These are phyloP conservation scores for Apodemus speciosus DNA, from an alignment of 2,113 vertebrate genomes.

Conservation along the genomic window DNA sequence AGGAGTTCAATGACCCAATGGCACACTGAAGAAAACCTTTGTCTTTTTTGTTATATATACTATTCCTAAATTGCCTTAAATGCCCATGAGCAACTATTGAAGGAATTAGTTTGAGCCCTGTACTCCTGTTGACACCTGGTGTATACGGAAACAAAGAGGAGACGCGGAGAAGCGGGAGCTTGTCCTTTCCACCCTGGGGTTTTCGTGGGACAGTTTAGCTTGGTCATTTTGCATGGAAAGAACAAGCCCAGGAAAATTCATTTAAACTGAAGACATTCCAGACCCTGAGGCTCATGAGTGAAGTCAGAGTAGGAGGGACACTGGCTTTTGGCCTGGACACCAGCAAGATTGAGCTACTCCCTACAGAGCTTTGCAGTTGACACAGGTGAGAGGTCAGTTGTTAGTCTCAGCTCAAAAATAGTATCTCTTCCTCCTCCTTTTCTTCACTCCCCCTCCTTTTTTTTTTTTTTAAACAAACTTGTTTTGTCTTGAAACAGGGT, in stretches of 20 bases:
- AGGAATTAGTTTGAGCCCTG: neutral
- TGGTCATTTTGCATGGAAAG: conserved; percentile 43
- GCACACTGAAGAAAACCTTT: neutral
- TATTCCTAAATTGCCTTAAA: conserved; percentile 53
- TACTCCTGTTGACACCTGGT: neutral
- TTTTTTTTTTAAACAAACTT: neutral
- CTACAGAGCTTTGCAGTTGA: neutral
- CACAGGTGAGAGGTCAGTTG: conserved; percentile 7
- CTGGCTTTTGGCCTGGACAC: neutral
- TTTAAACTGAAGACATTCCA: neutral
- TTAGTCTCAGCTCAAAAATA: neutral
- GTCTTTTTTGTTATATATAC: neutral
- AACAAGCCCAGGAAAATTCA: conserved; percentile 46
- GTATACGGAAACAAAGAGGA: conserved; percentile 51
- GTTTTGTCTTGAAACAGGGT: neutral
- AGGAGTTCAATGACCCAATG: conserved; percentile 3
- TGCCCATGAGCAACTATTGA: neutral
- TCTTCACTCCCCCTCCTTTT: neutral
- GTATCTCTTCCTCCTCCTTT: neutral
- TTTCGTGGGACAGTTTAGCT: conserved; percentile 29
- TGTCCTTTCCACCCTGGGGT: neutral
- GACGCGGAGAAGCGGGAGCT: conserved; percentile 17
- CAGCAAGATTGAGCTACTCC: neutral
- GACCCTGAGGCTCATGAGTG: neutral
- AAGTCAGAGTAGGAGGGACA: neutral